phyloP scores from a whole-genome alignment of 1,140 invertebrate genomes.

The Caligus rogercresseyi region DNA sequence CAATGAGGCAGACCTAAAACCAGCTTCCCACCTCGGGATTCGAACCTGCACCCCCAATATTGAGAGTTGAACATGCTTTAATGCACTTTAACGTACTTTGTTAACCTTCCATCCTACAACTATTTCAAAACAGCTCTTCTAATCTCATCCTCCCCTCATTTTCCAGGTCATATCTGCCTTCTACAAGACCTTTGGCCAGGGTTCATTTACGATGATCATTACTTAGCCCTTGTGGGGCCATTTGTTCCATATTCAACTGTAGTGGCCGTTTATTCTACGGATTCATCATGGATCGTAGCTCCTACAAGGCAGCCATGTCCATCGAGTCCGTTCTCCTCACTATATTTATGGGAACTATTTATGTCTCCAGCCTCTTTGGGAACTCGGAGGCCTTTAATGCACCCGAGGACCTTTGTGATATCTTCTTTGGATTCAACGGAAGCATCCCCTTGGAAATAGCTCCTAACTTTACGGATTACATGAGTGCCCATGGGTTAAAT shows the following conservation, averaged over 20 bases:
- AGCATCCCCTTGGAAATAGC: background rate
- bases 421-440: background rate
- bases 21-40: no score
- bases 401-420: background rate
- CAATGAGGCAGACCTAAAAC: no score
- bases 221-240: constrained; percentile 30
- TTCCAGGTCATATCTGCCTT: constrained; percentile 17
- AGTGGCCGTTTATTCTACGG: constrained; percentile 31
- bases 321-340: constrained; percentile 5
- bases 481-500: background rate
- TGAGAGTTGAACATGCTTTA: background rate
- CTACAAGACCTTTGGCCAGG: constrained; percentile 29
- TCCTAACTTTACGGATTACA: background rate
- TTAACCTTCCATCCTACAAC: no score
- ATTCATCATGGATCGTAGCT: constrained; percentile 27
- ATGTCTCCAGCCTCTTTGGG: background rate
- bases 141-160: no score
- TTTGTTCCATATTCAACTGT: constrained; percentile 31
- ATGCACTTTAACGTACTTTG: no score
- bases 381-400: background rate
- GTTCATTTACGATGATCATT: constrained; percentile 31
- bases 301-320: constrained; percentile 25
- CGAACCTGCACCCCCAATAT: background rate
- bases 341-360: constrained; percentile 1
- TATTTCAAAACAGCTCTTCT: no score